Percentiles rank a stretch among this genome's conserved stretches.
Conservation (phyloP, 2,797 vertebrate species). For the Lagocephalus sceleratus region DNA sequence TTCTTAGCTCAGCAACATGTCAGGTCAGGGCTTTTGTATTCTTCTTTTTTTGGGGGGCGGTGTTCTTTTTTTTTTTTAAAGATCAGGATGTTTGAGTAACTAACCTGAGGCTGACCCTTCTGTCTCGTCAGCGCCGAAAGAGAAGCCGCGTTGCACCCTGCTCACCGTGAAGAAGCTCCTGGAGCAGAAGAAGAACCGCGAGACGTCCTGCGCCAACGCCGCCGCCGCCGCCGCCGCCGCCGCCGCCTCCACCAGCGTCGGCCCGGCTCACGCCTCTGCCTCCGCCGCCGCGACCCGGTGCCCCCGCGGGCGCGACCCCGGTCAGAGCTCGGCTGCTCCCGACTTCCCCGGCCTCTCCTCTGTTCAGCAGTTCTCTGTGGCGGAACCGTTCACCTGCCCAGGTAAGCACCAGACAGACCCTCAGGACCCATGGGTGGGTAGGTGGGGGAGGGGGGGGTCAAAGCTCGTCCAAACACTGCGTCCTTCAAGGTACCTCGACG, state of each 20-base stretch:
- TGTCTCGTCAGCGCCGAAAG: constrained; percentile 72
- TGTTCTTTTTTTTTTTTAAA: too few relatives aligned
- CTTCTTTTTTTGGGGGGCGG: too few relatives aligned
- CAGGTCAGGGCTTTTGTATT: too few relatives aligned
- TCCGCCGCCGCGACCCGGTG: constrained; percentile 7
- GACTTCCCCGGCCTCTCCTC: neutral
- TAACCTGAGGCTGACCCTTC: neutral
- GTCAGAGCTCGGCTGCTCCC: neutral
- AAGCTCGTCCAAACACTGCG: too few relatives aligned
- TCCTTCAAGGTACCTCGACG: too few relatives aligned
- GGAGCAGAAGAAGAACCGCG: constrained; percentile 85
- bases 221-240: too few relatives aligned
- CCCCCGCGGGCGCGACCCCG: neutral
- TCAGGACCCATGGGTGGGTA: too few relatives aligned
- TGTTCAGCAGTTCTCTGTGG: constrained; percentile 50
- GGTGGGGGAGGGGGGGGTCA: too few relatives aligned
- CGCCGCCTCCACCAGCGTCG: constrained; percentile 52
- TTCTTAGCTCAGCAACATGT: too few relatives aligned
- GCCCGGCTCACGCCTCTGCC: constrained; percentile 53
- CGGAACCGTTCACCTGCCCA: constrained; percentile 56
- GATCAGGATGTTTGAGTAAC: too few relatives aligned
- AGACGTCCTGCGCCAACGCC: constrained; percentile 71
- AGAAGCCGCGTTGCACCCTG: constrained; percentile 82
- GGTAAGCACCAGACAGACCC: constrained; percentile 49
- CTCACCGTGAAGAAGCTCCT: constrained; percentile 90